phyloP scores from a whole-genome alignment of 2,113 vertebrate genomes.

The Colinus virginianus region DNA sequence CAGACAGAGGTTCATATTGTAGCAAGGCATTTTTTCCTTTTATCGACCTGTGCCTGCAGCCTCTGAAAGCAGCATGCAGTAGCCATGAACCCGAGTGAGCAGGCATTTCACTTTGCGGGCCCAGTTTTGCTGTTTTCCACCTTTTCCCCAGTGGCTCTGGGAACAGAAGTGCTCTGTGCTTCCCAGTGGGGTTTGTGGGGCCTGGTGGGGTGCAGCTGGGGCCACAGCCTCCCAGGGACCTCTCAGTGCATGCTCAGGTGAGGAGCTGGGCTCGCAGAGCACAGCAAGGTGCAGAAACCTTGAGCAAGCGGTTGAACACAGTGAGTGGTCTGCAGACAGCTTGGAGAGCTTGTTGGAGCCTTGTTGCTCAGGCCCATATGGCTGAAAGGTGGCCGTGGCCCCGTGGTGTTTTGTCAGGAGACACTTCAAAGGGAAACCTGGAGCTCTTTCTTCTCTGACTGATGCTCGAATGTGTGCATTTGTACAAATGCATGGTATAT shows the following conservation, averaged over 20 bases:
- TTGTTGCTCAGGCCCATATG: not conserved
- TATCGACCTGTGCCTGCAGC: not conserved
- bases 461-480: rapidly evolving
- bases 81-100: rapidly evolving
- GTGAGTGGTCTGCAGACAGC: not conserved
- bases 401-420: not conserved
- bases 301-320: not conserved
- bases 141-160: not conserved
- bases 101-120: not conserved
- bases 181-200: not conserved
- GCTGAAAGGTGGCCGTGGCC: not conserved
- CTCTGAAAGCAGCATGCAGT: not conserved
- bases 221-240: not conserved
- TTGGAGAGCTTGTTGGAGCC: not conserved
- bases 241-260: rapidly evolving
- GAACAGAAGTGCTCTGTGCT: not conserved
- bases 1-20: not conserved
- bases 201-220: not conserved
- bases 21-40: not conserved
- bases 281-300: not conserved
- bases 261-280: not conserved
- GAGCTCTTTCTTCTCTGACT: not conserved
- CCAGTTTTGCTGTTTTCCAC: not conserved
- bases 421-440: not conserved
- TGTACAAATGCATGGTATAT: not conserved